Conservation (phyloP, 2,797 vertebrate species). For the Novumbra hubbsi region DNA sequence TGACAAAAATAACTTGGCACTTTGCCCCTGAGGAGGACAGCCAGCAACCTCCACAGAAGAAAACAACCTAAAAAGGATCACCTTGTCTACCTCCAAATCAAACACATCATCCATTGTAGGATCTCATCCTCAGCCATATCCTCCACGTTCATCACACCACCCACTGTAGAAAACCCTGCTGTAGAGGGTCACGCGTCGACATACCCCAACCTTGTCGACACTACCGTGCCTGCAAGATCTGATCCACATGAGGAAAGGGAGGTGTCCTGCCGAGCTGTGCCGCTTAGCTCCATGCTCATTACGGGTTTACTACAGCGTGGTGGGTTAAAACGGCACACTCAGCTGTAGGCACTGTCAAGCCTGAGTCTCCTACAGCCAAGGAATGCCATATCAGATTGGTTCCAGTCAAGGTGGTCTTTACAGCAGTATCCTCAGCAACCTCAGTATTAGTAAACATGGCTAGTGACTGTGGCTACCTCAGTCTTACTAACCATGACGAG, state of each 20-base stretch:
- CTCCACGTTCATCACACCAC: neutral
- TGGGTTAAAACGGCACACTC: neutral
- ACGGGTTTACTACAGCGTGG: conserved; percentile 4
- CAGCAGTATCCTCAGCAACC: neutral
- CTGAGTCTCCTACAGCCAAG: neutral
- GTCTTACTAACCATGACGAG: too few relatives aligned
- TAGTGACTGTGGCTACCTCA: too few relatives aligned
- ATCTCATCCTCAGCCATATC: neutral
- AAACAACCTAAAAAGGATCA: neutral
- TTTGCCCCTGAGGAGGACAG: conserved; percentile 11
- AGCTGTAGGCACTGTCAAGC: neutral
- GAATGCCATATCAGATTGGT: neutral
- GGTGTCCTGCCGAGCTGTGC: neutral
- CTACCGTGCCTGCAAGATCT: neutral
- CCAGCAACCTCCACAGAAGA: conserved; percentile 7
- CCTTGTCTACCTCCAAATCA: neutral
- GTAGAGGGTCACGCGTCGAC: neutral
- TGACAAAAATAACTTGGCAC: conserved; percentile 37
- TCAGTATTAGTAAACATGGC: too few relatives aligned
- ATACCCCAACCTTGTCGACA: neutral
- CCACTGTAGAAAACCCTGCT: neutral
- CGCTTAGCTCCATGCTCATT: conserved; percentile 10
- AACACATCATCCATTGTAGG: neutral
- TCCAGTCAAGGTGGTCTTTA: neutral
- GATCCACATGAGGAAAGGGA: neutral